phyloP scores from a whole-genome alignment of 2,888 invertebrate genomes.

The Volucella inflata region DNA sequence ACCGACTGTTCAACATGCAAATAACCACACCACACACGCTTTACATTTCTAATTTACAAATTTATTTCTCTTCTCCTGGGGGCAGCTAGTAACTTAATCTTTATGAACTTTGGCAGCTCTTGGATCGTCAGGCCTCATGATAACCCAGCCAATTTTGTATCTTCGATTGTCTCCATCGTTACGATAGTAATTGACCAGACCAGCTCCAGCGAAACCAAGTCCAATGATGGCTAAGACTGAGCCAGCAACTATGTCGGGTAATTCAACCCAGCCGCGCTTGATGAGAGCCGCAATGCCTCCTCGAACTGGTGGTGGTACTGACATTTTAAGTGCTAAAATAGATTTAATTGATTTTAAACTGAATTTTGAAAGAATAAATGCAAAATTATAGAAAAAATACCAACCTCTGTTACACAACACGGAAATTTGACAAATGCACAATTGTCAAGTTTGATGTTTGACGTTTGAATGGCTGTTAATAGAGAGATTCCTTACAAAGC shows the following conservation, averaged over 20 bases:
- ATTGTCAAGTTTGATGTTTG: constrained; percentile 46
- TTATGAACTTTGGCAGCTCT: constrained; percentile 85
- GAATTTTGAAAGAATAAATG: neutral
- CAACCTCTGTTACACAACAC: constrained; percentile 63
- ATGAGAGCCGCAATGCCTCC: constrained; percentile 80
- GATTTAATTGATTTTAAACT: neutral
- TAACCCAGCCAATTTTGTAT: constrained; percentile 87
- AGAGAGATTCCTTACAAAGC: neutral
- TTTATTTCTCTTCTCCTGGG: constrained; percentile 46
- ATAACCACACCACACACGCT: neutral
- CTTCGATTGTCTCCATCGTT: constrained; percentile 88
- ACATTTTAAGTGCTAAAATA: constrained; percentile 44
- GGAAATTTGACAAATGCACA: constrained; percentile 30
- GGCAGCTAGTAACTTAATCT: constrained; percentile 81
- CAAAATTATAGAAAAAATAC: constrained; percentile 33
- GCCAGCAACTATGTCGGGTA: constrained; percentile 89
- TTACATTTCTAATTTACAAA: constrained; percentile 16
- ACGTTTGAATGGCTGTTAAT: neutral
- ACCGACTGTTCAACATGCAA: neutral
- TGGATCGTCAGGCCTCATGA: constrained; percentile 89
- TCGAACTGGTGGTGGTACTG: constrained; percentile 78
- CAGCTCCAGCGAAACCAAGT: constrained; percentile 84
- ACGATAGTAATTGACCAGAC: constrained; percentile 84
- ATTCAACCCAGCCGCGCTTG: constrained; percentile 86
- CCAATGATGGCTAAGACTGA: constrained; percentile 86